Evolutionary conservation across 2,888 invertebrate genomes (phyloP).

Genomic region (Yponomeuta malinellus): DNA sequence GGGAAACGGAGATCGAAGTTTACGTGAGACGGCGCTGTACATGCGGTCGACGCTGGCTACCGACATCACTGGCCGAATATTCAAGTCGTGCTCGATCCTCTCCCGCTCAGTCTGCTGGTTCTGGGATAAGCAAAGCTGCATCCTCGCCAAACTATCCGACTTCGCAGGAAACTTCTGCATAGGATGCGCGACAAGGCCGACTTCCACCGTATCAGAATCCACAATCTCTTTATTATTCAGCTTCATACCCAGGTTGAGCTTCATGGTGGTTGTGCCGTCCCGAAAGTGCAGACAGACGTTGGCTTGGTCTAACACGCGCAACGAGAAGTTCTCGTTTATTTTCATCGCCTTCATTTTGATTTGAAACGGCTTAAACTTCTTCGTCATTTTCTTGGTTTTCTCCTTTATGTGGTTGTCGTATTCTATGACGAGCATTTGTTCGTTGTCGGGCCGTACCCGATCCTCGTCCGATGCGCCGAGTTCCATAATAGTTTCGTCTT

Average conservation of each 20-base stretch:
- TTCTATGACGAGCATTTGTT: conserved; percentile 64
- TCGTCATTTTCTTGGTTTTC: conserved; percentile 53
- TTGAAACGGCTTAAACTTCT: conserved; percentile 61
- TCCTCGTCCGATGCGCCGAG: conserved; percentile 31
- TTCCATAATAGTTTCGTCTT: conserved; percentile 53
- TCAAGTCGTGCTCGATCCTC: conserved; percentile 41
- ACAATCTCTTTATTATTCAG: conserved; percentile 69
- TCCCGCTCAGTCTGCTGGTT: conserved; percentile 45
- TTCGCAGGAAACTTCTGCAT: conserved; percentile 37
- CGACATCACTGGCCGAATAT: conserved; percentile 29
- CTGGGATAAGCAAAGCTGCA: conserved; percentile 47
- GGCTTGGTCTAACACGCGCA: conserved; percentile 60
- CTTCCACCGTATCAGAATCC: conserved; percentile 54
- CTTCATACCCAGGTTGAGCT: conserved; percentile 65
- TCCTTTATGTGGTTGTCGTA: conserved; percentile 64
- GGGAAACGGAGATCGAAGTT: neutral
- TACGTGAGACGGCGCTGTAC: neutral
- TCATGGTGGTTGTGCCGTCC: conserved; percentile 55
- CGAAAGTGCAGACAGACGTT: conserved; percentile 55
- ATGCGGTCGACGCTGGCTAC: neutral
- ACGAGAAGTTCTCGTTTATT: conserved; percentile 62
- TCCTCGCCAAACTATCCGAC: conserved; percentile 51
- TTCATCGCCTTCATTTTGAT: conserved; percentile 67
- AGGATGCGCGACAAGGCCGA: conserved; percentile 43
- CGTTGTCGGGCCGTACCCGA: conserved; percentile 38